Evolutionary conservation across 2,888 invertebrate species (phyloP), one percentile per base, ranked within the genome.

Genomic region (Scaptomyza reducta): DNA sequence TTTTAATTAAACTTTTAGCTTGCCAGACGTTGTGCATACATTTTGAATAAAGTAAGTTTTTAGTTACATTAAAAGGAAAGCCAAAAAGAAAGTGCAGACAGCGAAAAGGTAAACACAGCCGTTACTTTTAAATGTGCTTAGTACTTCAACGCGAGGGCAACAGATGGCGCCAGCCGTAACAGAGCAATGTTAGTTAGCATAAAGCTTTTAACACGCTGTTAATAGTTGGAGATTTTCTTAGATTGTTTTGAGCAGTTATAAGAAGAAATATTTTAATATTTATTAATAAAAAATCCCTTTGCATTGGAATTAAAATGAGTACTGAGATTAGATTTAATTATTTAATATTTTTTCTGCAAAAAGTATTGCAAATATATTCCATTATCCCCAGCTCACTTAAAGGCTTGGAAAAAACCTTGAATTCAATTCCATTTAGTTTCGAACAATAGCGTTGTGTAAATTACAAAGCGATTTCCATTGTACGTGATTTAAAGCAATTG

Each of bases 371-470:
- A 22, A 22, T 22, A 22, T 22, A 22, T 22, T 22, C n/a, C 6
- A 6, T 35, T 35, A n/a, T 35, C 7, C 16, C 16, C 16, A 16
- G 14, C 2, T 29, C 38, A 47, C 40, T 71, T 51, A 42, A 53
- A 25, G 31, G 61, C 40, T n/a, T 51, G n/a, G 42, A 40, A 55
- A 57, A 60, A 47, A 40, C 10, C 10, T 65, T 31, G n/a, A 61
- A 60, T 61, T 71, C 6, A 64, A 63, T 74, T 69, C 35, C 29
- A 54, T 72, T 73, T 64, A 50, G 22, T 56, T n/a, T 9, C 49
- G 9, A 63, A 70, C 56, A 68, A 70, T 53, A 33, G 62, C 41
- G 41, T 55, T 50, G 49, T 44, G 47, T 9, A 2, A 49, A 40
- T 38, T 35, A 68, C 49, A 69, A 47, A 55, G 68, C 60, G 41